Conservation (phyloP, 1,140 invertebrate species). For the Coelopa frigida region DNA sequence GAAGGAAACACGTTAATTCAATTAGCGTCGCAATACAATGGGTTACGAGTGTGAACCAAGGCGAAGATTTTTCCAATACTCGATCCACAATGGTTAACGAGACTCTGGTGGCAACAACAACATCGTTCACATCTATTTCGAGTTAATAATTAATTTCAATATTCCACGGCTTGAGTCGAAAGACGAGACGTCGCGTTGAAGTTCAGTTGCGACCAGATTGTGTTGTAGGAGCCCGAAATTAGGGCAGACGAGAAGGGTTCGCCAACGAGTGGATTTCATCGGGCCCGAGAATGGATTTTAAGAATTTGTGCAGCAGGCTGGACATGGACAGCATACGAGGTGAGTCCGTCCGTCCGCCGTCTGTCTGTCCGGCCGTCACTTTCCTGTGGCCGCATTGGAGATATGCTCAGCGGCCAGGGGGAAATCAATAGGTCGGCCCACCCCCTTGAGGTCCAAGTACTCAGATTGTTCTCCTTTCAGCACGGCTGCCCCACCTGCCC, state of each 20-base stretch:
- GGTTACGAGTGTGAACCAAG: too few relatives aligned
- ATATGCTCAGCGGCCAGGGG: too few relatives aligned
- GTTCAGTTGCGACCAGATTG: too few relatives aligned
- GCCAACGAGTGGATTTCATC: not conserved
- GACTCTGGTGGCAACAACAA: slow-evolving; percentile 1
- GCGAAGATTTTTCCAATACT: slow-evolving; percentile 7
- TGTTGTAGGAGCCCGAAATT: too few relatives aligned
- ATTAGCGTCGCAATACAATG: slow-evolving; percentile 11
- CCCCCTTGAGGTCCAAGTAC: too few relatives aligned
- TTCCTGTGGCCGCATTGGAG: too few relatives aligned
- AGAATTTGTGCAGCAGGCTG: slow-evolving; percentile 15
- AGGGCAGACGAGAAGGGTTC: too few relatives aligned
- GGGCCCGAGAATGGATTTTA: slow-evolving; percentile 15
- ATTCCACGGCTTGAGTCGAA: slow-evolving; percentile 4
- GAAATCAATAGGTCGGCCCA: too few relatives aligned
- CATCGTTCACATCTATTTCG: slow-evolving; percentile 8
- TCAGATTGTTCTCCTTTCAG: slow-evolving; percentile 7
- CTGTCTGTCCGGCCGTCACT: too few relatives aligned
- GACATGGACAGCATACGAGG: slow-evolving; percentile 15
- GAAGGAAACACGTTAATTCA: slow-evolving; percentile 15
- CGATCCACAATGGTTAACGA: slow-evolving; percentile 7
- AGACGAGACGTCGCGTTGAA: too few relatives aligned
- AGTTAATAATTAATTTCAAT: slow-evolving; percentile 9
- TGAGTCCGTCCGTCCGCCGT: slow-evolving; percentile 28
- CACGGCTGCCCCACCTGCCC: slow-evolving; percentile 17